A percentile compares a stretch with the other conserved stretches of the same genome.
phyloP scores from a whole-genome alignment of 1,140 invertebrate genomes.

The Musca vetustissima region DNA sequence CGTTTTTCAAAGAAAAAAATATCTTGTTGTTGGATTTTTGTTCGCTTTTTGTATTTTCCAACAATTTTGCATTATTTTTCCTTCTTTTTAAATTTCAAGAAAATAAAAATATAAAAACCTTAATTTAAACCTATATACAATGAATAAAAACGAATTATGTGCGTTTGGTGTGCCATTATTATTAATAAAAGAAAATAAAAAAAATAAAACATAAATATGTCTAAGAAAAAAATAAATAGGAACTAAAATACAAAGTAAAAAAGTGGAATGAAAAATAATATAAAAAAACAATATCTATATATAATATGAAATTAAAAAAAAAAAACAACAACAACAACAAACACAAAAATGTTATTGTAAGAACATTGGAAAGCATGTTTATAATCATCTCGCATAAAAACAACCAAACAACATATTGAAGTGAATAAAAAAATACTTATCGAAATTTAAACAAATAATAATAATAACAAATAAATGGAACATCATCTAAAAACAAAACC shows the following conservation, averaged over 20 bases:
- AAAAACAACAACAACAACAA: too few species aligned
- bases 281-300: neutral
- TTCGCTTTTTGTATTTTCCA: neutral
- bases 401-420: too few species aligned
- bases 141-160: constrained; percentile 19
- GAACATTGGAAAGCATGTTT: constrained; percentile 8
- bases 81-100: constrained; percentile 7
- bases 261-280: constrained; percentile 8
- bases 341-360: neutral
- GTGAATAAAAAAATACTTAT: neutral
- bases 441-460: too few species aligned
- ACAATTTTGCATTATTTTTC: constrained; percentile 17
- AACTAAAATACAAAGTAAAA: neutral
- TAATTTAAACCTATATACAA: constrained; percentile 20
- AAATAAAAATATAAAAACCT: constrained; percentile 29
- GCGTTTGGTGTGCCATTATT: constrained; percentile 22
- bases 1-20: neutral
- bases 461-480: neutral
- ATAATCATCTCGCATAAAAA: constrained; percentile 15
- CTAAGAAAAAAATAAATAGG: neutral
- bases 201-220: too few species aligned
- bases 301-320: neutral
- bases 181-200: too few species aligned
- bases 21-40: too few species aligned
- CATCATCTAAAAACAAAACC: constrained; percentile 1